Conservation (phyloP, 2,888 invertebrate genomes). For the Caenorhabditis macrosperma region DNA sequence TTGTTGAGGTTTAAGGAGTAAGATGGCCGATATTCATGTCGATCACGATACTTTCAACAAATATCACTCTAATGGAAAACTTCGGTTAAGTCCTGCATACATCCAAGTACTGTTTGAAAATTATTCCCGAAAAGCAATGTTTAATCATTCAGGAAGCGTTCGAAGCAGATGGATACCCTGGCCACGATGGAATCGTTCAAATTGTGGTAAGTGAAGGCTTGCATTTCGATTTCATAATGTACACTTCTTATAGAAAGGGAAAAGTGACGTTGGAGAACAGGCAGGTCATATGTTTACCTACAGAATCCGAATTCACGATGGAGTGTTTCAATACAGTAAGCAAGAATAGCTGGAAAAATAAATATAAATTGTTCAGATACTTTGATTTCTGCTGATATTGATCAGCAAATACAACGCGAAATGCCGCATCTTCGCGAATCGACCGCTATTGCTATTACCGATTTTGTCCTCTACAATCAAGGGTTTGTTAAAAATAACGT, state of each 20-base stretch:
- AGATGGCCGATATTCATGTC: slow-evolving; percentile 37
- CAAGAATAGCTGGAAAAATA: background rate
- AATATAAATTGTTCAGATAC: slow-evolving; percentile 9
- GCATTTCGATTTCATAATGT: slow-evolving; percentile 4
- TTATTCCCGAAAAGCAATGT: background rate
- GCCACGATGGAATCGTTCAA: slow-evolving; percentile 50
- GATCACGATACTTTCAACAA: slow-evolving; percentile 41
- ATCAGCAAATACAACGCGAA: slow-evolving; percentile 26
- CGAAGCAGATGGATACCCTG: slow-evolving; percentile 39
- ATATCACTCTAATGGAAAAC: slow-evolving; percentile 47
- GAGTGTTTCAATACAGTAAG: slow-evolving; percentile 48
- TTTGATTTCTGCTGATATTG: slow-evolving; percentile 19
- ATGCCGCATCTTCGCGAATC: slow-evolving; percentile 35
- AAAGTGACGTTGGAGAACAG: slow-evolving; percentile 21
- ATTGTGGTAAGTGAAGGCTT: slow-evolving; percentile 20
- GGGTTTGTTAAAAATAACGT: background rate
- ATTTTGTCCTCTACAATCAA: slow-evolving; percentile 3
- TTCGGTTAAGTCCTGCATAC: slow-evolving; percentile 35
- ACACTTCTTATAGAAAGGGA: slow-evolving; percentile 37
- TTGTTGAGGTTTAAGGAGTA: too few relatives aligned
- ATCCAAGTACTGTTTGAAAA: slow-evolving; percentile 26
- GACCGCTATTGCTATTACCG: slow-evolving; percentile 45
- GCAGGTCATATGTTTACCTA: slow-evolving; percentile 17
- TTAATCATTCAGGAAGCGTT: slow-evolving; percentile 18
- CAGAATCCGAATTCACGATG: slow-evolving; percentile 46